Conservation (phyloP, 2,888 invertebrate species). For the Eupeodes luniger region DNA sequence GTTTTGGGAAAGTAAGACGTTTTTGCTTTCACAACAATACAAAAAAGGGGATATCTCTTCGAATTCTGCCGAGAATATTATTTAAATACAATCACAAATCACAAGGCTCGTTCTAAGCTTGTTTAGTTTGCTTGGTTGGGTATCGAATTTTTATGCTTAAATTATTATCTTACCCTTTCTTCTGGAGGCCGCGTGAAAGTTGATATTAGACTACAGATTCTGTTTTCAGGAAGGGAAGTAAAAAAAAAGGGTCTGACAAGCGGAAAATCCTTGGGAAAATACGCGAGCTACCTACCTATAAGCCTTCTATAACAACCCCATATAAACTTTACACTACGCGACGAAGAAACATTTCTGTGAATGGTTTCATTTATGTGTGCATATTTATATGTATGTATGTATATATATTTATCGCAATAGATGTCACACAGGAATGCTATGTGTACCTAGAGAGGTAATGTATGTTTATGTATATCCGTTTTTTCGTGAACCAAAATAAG, state of each 20-base stretch:
- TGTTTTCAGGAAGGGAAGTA: background rate
- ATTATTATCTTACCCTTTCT: slow-evolving; percentile 3
- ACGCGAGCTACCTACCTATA: background rate
- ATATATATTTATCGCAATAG: slow-evolving; percentile 56
- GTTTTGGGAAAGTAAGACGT: slow-evolving; percentile 58
- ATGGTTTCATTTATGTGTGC: background rate
- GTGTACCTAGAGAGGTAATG: too few relatives aligned
- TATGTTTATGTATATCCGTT: slow-evolving; percentile 6
- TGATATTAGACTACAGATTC: slow-evolving; percentile 1
- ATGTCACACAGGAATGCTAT: slow-evolving; percentile 48
- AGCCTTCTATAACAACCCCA: slow-evolving; percentile 9
- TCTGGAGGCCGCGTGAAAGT: slow-evolving; percentile 3
- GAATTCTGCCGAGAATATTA: slow-evolving; percentile 11
- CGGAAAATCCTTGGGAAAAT: slow-evolving; percentile 21
- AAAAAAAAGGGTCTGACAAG: slow-evolving; percentile 1
- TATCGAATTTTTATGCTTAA: slow-evolving; percentile 51
- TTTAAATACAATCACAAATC: slow-evolving; percentile 43
- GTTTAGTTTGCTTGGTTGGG: slow-evolving; percentile 34
- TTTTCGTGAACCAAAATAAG: slow-evolving; percentile 59
- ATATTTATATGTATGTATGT: too few relatives aligned
- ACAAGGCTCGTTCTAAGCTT: background rate
- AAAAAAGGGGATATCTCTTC: slow-evolving; percentile 7
- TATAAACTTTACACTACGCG: slow-evolving; percentile 14
- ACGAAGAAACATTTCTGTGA: slow-evolving; percentile 16
- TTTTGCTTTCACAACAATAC: slow-evolving; percentile 42